Evolutionary conservation across 2,797 vertebrate species (phyloP).

Genomic region (Scyliorhinus canicula): DNA sequence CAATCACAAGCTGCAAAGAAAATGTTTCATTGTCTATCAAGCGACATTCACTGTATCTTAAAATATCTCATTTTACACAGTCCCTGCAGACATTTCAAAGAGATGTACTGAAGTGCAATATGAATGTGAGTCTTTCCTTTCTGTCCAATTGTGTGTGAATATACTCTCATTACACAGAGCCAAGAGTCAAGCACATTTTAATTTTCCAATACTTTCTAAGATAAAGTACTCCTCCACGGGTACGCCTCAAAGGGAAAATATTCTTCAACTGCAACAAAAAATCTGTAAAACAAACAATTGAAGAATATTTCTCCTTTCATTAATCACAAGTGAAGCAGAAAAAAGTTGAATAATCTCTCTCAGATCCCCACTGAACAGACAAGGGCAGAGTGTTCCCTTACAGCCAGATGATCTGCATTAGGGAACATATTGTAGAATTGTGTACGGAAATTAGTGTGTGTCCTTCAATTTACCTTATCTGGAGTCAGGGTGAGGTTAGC

Average conservation of each 20-base stretch:
- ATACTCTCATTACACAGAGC: not conserved
- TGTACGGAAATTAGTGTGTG: not conserved
- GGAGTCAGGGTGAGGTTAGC: not conserved
- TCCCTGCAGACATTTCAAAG: not conserved
- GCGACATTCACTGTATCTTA: not conserved
- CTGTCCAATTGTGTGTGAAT: not conserved
- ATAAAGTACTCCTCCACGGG: not conserved
- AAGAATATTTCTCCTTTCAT: not conserved
- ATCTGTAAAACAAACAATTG: not conserved
- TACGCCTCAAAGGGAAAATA: not conserved
- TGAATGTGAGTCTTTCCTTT: not conserved
- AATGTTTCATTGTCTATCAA: not conserved
- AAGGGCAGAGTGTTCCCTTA: not conserved
- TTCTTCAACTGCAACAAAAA: not conserved
- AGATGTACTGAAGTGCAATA: not conserved
- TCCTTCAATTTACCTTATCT: not conserved
- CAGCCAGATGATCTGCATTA: not conserved
- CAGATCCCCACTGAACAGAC: not conserved
- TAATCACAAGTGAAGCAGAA: not conserved
- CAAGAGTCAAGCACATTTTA: not conserved
- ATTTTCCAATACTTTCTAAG: not conserved
- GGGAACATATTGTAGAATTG: not conserved
- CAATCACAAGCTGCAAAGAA: not conserved
- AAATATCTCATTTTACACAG: not conserved
- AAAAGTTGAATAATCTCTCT: not conserved